phyloP scores from a whole-genome alignment of 2,113 vertebrate genomes.

The Dryoscopus gambensis region DNA sequence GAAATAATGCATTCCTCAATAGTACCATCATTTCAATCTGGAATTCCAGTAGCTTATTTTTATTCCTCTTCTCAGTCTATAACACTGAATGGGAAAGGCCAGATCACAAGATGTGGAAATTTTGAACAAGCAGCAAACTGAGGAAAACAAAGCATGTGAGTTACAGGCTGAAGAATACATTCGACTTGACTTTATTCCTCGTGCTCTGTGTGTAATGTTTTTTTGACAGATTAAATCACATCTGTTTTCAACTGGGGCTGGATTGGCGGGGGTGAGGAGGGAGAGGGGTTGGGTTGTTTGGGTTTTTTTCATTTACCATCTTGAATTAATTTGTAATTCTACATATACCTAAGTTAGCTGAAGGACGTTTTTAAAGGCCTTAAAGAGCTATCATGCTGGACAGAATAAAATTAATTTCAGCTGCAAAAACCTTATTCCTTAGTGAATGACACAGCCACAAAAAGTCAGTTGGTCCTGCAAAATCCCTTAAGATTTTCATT shows the following conservation, averaged over 20 bases:
- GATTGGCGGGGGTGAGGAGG: background rate
- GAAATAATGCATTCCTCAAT: constrained; percentile 10
- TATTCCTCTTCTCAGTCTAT: background rate
- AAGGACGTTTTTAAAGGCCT: background rate
- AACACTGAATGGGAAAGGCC: background rate
- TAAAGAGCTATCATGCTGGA: background rate
- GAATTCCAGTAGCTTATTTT: background rate
- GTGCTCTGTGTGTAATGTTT: background rate
- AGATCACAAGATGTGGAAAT: constrained; percentile 31
- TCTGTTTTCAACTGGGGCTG: background rate
- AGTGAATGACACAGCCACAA: background rate
- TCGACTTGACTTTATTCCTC: background rate
- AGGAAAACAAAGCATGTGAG: constrained; percentile 39
- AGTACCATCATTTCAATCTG: background rate
- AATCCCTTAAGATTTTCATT: background rate
- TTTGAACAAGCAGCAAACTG: background rate
- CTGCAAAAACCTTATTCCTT: background rate
- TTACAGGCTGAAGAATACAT: background rate
- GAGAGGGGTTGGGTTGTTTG: background rate
- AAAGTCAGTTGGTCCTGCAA: background rate
- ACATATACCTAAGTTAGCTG: background rate
- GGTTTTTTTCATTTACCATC: background rate
- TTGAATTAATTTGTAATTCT: background rate
- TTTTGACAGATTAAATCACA: background rate
- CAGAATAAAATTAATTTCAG: background rate